phyloP scores from a whole-genome alignment of 23 tunicate species.

The Pegea sp. region DNA sequence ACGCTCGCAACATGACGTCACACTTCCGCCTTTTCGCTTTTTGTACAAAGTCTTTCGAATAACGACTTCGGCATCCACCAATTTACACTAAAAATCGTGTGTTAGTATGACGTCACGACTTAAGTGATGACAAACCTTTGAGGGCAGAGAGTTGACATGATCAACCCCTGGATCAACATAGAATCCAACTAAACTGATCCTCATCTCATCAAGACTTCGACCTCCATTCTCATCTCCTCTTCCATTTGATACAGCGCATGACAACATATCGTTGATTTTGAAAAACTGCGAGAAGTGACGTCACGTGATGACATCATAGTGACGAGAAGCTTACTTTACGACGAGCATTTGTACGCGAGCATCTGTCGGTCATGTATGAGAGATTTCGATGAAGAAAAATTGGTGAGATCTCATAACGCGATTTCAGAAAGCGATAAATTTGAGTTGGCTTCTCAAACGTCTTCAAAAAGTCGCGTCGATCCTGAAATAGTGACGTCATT shows the following conservation, averaged over 20 bases:
- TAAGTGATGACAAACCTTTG: slow-evolving; percentile 9
- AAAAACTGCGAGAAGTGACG: too few species aligned
- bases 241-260: too few species aligned
- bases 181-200: slow-evolving; percentile 21
- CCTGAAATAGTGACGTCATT: too few species aligned
- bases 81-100: too few species aligned
- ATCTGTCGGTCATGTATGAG: slow-evolving; percentile 44
- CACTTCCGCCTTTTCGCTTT: slow-evolving; percentile 39
- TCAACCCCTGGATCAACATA: slow-evolving; percentile 44
- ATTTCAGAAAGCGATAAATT: slow-evolving; percentile 69
- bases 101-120: too few species aligned
- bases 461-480: slow-evolving; percentile 65
- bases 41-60: slow-evolving; percentile 17
- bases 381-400: slow-evolving; percentile 43
- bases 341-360: slow-evolving; percentile 55
- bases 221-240: too few species aligned
- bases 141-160: slow-evolving; percentile 6
- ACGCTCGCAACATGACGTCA: slow-evolving; percentile 8
- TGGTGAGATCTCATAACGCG: slow-evolving; percentile 55
- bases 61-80: too few species aligned
- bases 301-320: too few species aligned
- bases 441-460: slow-evolving; percentile 87
- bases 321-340: slow-evolving; percentile 26
- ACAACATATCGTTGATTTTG: too few species aligned
- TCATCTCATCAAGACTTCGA: slow-evolving; percentile 15